Evolutionary conservation across 2,797 vertebrate genomes (phyloP), one percentile per base, ranked within the genome.

Genomic region (Micromesistius poutassou): DNA sequence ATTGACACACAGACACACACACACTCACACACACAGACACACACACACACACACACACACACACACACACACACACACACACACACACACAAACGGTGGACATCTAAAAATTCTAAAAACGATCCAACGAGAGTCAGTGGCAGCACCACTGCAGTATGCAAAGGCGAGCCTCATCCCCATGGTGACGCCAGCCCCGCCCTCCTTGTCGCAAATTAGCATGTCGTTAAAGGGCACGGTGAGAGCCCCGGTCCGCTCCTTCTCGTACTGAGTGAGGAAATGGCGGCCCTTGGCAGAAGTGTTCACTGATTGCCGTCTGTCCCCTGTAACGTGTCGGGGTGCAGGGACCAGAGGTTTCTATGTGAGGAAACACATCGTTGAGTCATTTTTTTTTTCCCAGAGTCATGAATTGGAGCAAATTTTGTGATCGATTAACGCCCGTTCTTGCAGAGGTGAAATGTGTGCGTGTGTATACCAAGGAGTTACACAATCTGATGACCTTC

Each of bases 171-270:
- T 40, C 62, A 25, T 71, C 84, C 82, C 78, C 77, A 80, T 79
- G 71, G 78, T 77, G 86, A 83, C 77, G 78, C 84, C 86, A 79
- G 76, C 80, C 85, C 75, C 82, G 79, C 86, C 85, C 80, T 75
- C 77, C 72, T 77, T 82, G 76, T 77, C 83, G 76, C 84, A 74
- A 85, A 88, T 92, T 91, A 91, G 81, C 82, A 84, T 91, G 79
- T 88, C 89, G 90, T 93, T 89, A 87, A 83, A 87, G 87, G 79
- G 84, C 70, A 76, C 68, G 86, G 84, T 91, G 83, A 86, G 90
- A 78, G 87, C 81, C 81, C 86, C 84, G 88, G 82, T 85, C 80
- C 55, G 76, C 79, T 2, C 62, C 62, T n/a, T 12, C 25, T 66
- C 25, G 62, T 10, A 3, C 78, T 66, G 75, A 77, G 66, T 9